phyloP scores from a whole-genome alignment of 2,797 vertebrate genomes.

The Myotis pilosus region DNA sequence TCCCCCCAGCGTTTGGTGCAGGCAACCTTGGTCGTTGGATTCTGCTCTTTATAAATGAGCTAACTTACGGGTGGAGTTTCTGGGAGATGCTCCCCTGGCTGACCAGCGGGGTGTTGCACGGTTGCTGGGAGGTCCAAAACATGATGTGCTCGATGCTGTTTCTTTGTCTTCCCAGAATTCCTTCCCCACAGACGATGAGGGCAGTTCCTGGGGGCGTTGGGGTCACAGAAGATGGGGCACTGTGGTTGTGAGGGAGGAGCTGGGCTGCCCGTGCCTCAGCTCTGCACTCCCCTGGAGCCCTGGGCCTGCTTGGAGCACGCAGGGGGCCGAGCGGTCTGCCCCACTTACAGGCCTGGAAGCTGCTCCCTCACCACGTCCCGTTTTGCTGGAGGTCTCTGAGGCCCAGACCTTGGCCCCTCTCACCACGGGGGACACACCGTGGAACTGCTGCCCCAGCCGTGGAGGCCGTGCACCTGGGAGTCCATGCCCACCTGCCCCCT shows the following conservation, averaged over 20 bases:
- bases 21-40: fast-evolving
- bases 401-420: neutral
- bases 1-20: fast-evolving
- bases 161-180: neutral
- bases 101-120: no score
- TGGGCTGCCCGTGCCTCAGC: no score
- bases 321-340: neutral
- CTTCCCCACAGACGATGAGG: neutral
- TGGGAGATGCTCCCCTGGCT: neutral
- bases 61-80: fast-evolving
- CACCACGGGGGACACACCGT: fast-evolving
- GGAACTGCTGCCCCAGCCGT: fast-evolving
- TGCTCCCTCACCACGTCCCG: neutral
- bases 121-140: neutral
- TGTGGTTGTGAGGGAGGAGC: no score
- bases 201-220: neutral
- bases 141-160: neutral
- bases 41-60: neutral
- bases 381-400: neutral
- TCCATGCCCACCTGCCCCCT: fast-evolving
- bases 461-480: fast-evolving
- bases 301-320: neutral
- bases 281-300: neutral
- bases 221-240: neutral
- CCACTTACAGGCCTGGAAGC: neutral